A percentile compares a stretch with the other conserved stretches of the same genome.
phyloP scores from a whole-genome alignment of 2,888 invertebrate genomes.

The Smittia aterrima region DNA sequence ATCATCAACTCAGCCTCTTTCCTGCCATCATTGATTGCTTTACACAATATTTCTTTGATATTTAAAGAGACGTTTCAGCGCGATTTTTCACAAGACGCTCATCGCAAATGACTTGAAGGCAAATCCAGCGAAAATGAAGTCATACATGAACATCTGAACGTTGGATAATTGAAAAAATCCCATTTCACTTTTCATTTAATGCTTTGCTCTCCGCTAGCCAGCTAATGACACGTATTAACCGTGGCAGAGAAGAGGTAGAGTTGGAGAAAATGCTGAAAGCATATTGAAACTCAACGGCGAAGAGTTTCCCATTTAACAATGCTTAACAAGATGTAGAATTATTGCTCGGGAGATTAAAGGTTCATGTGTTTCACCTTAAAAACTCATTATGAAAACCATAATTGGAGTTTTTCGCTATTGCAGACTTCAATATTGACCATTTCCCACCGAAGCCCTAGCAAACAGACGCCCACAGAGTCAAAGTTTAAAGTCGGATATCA shows the following conservation, averaged over 20 bases:
- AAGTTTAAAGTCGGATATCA: conserved; percentile 21
- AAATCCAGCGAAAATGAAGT: neutral
- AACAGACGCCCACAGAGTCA: conserved; percentile 39
- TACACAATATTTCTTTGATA: too few relatives aligned
- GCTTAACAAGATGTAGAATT: conserved; percentile 39
- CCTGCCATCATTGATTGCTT: too few relatives aligned
- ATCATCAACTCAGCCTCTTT: too few relatives aligned
- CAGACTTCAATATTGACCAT: conserved; percentile 27
- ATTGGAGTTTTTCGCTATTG: conserved; percentile 23
- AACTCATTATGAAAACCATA: conserved; percentile 38
- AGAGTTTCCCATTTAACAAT: neutral
- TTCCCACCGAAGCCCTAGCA: neutral
- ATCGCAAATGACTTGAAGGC: neutral
- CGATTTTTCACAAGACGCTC: neutral
- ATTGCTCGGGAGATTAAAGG: conserved; percentile 36
- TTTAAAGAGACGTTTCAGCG: neutral
- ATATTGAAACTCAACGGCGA: neutral
- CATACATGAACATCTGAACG: neutral
- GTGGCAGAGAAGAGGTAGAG: neutral
- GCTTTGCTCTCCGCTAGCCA: neutral
- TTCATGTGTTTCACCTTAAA: conserved; percentile 34
- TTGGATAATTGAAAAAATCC: conserved; percentile 18
- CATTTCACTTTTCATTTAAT: conserved; percentile 26
- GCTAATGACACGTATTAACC: conserved; percentile 14
- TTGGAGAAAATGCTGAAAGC: neutral